These are phyloP conservation scores for Argyresthia goedartella DNA, from an alignment of 2,888 invertebrate species.

Conservation along the genomic window DNA sequence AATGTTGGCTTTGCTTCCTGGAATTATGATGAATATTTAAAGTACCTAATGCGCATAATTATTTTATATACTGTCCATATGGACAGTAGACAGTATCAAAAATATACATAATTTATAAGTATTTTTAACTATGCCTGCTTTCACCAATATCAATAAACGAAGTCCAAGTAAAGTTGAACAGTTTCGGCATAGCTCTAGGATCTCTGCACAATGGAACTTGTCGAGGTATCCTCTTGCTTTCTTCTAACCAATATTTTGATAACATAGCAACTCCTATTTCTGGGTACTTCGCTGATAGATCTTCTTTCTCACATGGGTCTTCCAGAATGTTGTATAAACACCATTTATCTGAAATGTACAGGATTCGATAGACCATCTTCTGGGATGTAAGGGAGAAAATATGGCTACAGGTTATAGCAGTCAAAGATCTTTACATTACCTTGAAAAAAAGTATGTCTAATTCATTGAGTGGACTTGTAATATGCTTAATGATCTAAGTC, in stretches of 20 bases:
- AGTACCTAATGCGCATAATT: too few relatives aligned
- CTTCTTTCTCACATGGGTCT: slow-evolving; percentile 46
- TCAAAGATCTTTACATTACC: too few relatives aligned
- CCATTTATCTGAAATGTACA: slow-evolving; percentile 27
- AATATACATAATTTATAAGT: too few relatives aligned
- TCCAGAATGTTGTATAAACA: slow-evolving; percentile 45
- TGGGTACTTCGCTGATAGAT: slow-evolving; percentile 29
- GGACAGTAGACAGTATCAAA: too few relatives aligned
- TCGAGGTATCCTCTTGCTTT: slow-evolving; percentile 15
- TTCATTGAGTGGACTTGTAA: too few relatives aligned
- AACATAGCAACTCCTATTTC: slow-evolving; percentile 28
- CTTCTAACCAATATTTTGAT: slow-evolving; percentile 24
- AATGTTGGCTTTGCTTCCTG: not conserved
- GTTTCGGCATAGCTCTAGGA: slow-evolving; percentile 31
- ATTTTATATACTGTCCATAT: too few relatives aligned
- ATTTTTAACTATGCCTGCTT: too few relatives aligned
- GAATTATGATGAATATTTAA: not conserved
- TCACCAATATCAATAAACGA: slow-evolving; percentile 15
- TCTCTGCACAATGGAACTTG: slow-evolving; percentile 29
- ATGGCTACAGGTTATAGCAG: too few relatives aligned
- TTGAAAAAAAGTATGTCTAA: too few relatives aligned
- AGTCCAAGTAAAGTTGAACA: slow-evolving; percentile 44
- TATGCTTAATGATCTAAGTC: too few relatives aligned
- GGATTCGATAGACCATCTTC: not conserved
- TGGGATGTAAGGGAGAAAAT: too few relatives aligned